These are phyloP conservation scores for Spondyliosoma cantharus DNA, from an alignment of 2,797 vertebrate genomes.

Conservation along the genomic window DNA sequence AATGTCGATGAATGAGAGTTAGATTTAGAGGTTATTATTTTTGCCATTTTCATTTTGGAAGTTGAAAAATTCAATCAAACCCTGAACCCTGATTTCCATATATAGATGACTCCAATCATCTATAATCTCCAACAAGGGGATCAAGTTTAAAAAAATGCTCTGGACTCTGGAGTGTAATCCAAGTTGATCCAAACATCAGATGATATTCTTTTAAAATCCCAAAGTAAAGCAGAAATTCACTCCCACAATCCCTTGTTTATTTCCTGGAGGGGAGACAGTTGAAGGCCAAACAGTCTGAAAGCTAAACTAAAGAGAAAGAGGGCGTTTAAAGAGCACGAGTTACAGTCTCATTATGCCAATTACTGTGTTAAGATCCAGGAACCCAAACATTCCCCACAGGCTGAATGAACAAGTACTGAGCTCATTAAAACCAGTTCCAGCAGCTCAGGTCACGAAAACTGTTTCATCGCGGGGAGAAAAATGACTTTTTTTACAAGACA, in stretches of 20 bases:
- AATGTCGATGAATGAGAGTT: background rate
- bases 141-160: background rate
- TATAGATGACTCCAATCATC: background rate
- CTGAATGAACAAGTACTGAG: slow-evolving; percentile 39
- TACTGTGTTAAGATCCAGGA: slow-evolving; percentile 55
- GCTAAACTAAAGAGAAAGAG: slow-evolving; percentile 33
- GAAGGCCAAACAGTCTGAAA: slow-evolving; percentile 32
- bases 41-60: background rate
- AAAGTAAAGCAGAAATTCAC: slow-evolving; percentile 5
- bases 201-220: slow-evolving; percentile 1
- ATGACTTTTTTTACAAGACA: slow-evolving; percentile 45
- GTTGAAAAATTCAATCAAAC: background rate
- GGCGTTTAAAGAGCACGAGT: slow-evolving; percentile 53
- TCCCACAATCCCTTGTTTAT: slow-evolving; percentile 3
- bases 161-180: background rate
- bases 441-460: slow-evolving; percentile 24
- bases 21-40: background rate
- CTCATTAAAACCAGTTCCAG: slow-evolving; percentile 68
- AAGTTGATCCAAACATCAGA: slow-evolving; percentile 8
- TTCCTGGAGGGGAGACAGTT: slow-evolving; percentile 12
- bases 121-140: background rate
- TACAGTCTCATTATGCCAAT: slow-evolving; percentile 65
- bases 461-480: slow-evolving; percentile 9
- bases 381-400: slow-evolving; percentile 44
- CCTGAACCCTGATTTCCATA: background rate